Evolutionary conservation across 2,797 vertebrate genomes (phyloP).

Genomic region (Thaleichthys pacificus): DNA sequence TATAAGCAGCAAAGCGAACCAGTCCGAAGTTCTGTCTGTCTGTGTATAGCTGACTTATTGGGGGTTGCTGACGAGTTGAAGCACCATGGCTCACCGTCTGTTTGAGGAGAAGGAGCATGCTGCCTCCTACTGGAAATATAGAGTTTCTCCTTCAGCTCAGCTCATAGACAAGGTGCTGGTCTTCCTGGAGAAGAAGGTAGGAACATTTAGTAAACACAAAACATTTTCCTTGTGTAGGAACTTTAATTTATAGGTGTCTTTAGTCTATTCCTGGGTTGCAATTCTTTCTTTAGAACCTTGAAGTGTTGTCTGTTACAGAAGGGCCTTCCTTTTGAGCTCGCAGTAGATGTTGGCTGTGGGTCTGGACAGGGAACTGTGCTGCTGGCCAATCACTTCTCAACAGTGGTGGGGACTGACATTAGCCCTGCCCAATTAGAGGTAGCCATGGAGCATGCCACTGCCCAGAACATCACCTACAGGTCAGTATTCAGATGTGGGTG

Average conservation of each 20-base stretch:
- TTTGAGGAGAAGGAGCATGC: constrained; percentile 77
- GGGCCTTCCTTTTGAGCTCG: constrained; percentile 58
- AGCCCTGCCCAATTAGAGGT: constrained; percentile 81
- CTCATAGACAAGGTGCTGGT: constrained; percentile 67
- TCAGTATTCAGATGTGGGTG: constrained; percentile 31
- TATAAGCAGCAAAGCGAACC: too few species aligned
- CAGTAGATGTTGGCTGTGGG: constrained; percentile 79
- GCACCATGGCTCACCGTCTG: constrained; percentile 70
- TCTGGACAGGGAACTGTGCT: constrained; percentile 74
- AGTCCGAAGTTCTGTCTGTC: neutral
- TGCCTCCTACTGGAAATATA: constrained; percentile 74
- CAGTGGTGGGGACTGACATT: constrained; percentile 81
- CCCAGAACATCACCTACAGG: constrained; percentile 70
- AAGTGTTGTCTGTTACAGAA: constrained; percentile 46
- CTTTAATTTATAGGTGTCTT: neutral
- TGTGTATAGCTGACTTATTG: neutral
- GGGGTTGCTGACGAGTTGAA: neutral
- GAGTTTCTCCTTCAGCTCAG: constrained; percentile 71
- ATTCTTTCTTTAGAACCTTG: too few species aligned
- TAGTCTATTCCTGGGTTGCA: neutral
- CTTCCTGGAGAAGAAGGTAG: constrained; percentile 74
- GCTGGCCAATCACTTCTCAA: constrained; percentile 73
- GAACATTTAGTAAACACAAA: constrained; percentile 27
- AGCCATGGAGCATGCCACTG: constrained; percentile 53
- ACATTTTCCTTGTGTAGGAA: too few species aligned